Evolutionary conservation across 2,888 invertebrate genomes (phyloP), one percentile per base, ranked within the genome.

Genomic region (Psylliodes chrysocephalus): DNA sequence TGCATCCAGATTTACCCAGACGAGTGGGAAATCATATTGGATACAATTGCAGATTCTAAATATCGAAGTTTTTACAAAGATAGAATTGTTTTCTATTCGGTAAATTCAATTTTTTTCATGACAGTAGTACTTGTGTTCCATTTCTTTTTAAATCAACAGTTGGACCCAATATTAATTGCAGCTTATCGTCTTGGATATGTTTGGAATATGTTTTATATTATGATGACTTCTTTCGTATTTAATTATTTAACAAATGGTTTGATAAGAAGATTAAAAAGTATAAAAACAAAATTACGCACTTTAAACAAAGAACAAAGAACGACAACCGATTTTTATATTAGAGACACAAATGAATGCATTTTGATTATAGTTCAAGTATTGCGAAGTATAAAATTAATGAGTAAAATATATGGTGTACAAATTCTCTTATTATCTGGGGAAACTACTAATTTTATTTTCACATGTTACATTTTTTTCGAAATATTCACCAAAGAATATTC

Each of bases 391-490:
- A 46, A 46, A 22, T 6, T 1, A 12, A 22, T 46, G 14, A 46
- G 22, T 46, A 19, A 19, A 22, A 46, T 46, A 12, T 46, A 46
- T 12, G 46, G 46, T 17, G 1, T 46, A 3, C 46, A 46, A 46
- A 22, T 46, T 46, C 22, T 46, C 10, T 2, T 46, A n/a, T 2
- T 46, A 1, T 14, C 46, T 2, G 46, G 12, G n/a, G 22, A 46
- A 46, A 22, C n/a, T 22, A 46, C 46, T 46, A 4, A 22, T 46
- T 22, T 10, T 19, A 8, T 46, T 25, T 12, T 46, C 5, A 8
- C n/a, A 7, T 46, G 22, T 22, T 46, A 46, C n/a, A 25, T 46
- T 46, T 22, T n/a, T 46, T 46, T 22, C n/a, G 46, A 46, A 12
- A 5, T 25, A 7, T 22, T n/a, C 40, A n/a, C n/a, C n/a, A n/a